A percentile compares a stretch with the other conserved stretches of the same genome.
Conservation (phyloP, 2,888 invertebrate genomes). For the Nezara viridula region DNA sequence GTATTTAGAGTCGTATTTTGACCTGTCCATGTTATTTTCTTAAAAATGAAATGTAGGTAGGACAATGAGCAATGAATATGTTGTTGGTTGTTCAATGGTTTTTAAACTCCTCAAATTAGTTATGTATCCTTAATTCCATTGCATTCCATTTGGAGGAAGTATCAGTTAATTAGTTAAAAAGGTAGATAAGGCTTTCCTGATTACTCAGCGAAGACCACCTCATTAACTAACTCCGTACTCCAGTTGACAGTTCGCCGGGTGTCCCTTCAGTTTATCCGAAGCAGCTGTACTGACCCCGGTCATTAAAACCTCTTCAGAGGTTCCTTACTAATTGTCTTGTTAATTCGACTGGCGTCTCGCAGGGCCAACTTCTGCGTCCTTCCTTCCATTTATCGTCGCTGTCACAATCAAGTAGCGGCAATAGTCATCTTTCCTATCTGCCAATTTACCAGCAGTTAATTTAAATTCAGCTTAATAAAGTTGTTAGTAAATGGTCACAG, state of each 20-base stretch:
- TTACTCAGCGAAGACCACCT: neutral
- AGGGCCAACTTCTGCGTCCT: neutral
- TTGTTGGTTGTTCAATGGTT: too few relatives aligned
- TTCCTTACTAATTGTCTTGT: constrained; percentile 43
- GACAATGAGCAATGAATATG: too few relatives aligned
- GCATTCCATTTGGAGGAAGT: too few relatives aligned
- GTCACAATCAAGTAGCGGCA: constrained; percentile 14
- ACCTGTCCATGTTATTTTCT: too few relatives aligned
- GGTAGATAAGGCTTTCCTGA: neutral
- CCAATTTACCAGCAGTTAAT: constrained; percentile 12
- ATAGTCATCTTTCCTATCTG: neutral
- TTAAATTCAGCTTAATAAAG: neutral
- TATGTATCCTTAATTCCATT: too few relatives aligned
- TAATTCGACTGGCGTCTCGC: constrained; percentile 35
- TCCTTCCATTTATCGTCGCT: neutral
- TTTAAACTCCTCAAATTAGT: too few relatives aligned
- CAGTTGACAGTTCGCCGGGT: neutral
- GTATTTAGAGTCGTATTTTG: too few relatives aligned
- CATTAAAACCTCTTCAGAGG: constrained; percentile 31
- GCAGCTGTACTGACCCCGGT: constrained; percentile 36
- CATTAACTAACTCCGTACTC: neutral
- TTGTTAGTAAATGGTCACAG: neutral
- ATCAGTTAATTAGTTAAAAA: neutral
- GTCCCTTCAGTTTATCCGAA: neutral
- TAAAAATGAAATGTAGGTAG: too few relatives aligned